Evolutionary conservation across 2,888 invertebrate genomes (phyloP).

Genomic region (Aleiodes alternator): DNA sequence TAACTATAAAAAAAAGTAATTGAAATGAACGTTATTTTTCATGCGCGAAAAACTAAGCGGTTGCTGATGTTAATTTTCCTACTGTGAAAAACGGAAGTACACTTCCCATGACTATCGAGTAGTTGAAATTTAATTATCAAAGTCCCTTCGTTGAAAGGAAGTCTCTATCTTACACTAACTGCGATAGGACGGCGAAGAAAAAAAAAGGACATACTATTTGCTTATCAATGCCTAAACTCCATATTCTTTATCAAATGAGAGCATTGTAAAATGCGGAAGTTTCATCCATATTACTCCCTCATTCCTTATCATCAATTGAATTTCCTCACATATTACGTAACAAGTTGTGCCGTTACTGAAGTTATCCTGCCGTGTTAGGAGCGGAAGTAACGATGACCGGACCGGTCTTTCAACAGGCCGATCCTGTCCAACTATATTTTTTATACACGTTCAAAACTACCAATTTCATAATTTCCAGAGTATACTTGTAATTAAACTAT

Average conservation of each 20-base stretch:
- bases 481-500: not conserved
- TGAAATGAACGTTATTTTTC: too few species aligned
- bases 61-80: not conserved
- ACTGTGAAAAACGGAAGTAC: constrained; percentile 7
- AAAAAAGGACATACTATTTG: not conserved
- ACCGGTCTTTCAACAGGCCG: constrained; percentile 22
- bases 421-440: constrained; percentile 9
- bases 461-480: constrained; percentile 54
- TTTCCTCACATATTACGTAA: constrained; percentile 50
- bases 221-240: not conserved
- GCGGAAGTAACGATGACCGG: constrained; percentile 45
- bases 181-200: not conserved
- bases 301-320: not conserved
- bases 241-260: constrained; percentile 19
- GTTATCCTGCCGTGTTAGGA: constrained; percentile 48
- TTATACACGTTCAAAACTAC: constrained; percentile 39
- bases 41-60: too few species aligned
- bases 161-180: constrained; percentile 58
- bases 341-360: constrained; percentile 54
- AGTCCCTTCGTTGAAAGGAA: constrained; percentile 59
- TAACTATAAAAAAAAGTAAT: too few species aligned
- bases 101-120: too few species aligned
- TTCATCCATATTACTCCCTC: not conserved
- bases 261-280: constrained; percentile 1
- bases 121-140: constrained; percentile 45